A percentile compares a stretch with the other conserved stretches of the same genome.
These are phyloP conservation scores for Epistrophe grossulariae DNA, from an alignment of 2,888 invertebrate species.

Conservation along the genomic window DNA sequence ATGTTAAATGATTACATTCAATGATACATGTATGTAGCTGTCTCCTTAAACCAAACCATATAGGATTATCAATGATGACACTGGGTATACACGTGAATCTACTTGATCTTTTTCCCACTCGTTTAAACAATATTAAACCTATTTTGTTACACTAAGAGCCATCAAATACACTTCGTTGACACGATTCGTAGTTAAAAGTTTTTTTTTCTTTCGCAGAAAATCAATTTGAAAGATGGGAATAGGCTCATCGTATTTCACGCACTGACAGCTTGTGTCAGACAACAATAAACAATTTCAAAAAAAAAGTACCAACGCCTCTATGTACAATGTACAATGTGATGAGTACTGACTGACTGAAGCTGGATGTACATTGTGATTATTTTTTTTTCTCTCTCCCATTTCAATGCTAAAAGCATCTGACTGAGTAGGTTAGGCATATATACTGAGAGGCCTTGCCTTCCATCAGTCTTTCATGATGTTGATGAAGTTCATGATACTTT, in stretches of 20 bases:
- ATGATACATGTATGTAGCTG: too few species aligned
- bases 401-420: neutral
- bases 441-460: conserved; percentile 13
- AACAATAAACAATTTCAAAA: conserved; percentile 54
- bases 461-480: neutral
- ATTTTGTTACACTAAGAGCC: neutral
- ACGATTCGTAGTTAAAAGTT: neutral
- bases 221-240: conserved; percentile 62
- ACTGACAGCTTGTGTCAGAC: conserved; percentile 46
- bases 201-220: conserved; percentile 1
- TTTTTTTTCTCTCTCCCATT: conserved; percentile 57
- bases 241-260: conserved; percentile 67
- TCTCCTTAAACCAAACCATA: too few species aligned
- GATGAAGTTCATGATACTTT: conserved; percentile 62
- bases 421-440: too few species aligned
- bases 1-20: too few species aligned
- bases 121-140: neutral
- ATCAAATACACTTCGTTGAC: neutral
- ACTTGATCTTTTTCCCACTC: neutral
- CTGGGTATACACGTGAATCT: neutral
- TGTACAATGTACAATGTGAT: neutral
- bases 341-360: neutral
- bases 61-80: too few species aligned
- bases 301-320: conserved; percentile 36
- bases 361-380: conserved; percentile 53